Conservation (phyloP, 1,140 invertebrate genomes). For the Coptotermes formosanus region DNA sequence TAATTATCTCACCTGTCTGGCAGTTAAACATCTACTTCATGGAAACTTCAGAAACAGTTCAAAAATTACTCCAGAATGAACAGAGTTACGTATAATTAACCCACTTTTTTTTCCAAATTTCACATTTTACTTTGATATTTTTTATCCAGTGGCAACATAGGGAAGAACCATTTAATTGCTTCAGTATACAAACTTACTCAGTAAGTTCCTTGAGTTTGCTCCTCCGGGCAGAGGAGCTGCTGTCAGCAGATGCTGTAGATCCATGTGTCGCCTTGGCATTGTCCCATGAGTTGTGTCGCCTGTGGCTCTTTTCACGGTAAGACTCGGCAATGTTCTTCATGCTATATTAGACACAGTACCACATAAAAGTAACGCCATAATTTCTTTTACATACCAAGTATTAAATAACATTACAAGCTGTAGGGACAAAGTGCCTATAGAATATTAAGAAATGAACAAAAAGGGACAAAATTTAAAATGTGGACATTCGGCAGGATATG, state of each 20-base stretch:
- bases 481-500: no score
- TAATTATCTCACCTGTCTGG: no score
- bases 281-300: conserved; percentile 51
- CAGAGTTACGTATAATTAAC: background rate
- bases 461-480: no score
- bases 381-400: no score
- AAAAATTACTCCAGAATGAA: background rate
- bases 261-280: conserved; percentile 43
- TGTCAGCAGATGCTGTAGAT: conserved; percentile 40
- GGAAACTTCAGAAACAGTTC: no score
- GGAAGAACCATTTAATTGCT: background rate
- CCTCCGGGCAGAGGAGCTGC: conserved; percentile 22
- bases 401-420: background rate
- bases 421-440: no score
- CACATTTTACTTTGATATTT: background rate
- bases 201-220: conserved; percentile 21
- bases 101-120: background rate
- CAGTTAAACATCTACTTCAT: no score
- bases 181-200: conserved; percentile 16
- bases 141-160: background rate
- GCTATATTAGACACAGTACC: conserved; percentile 21
- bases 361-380: no score
- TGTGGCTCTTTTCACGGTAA: conserved; percentile 48
- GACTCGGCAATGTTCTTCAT: conserved; percentile 48
- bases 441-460: no score